Evolutionary conservation across 2,888 invertebrate species (phyloP).

Genomic region (Rhagonycha fulva): DNA sequence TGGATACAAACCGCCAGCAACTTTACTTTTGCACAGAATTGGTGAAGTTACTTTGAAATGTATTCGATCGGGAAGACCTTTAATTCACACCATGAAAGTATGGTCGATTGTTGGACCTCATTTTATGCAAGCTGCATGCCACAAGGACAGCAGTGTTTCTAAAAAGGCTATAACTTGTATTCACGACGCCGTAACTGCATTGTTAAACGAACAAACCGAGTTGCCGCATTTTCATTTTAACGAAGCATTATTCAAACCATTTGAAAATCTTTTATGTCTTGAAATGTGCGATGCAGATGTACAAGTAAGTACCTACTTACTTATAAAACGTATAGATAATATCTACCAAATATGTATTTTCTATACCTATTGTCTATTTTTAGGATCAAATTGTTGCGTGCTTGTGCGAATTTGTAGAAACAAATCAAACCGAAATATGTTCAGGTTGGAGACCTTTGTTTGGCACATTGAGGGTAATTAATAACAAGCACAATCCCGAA

Average conservation of each 20-base stretch:
- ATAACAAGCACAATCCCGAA: constrained; percentile 67
- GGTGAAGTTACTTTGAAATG: constrained; percentile 89
- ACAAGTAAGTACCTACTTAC: constrained; percentile 63
- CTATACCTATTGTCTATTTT: constrained; percentile 43
- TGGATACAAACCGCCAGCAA: constrained; percentile 57
- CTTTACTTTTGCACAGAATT: constrained; percentile 76
- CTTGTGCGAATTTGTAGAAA: constrained; percentile 94
- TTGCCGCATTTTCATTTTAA: constrained; percentile 94
- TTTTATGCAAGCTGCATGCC: constrained; percentile 94
- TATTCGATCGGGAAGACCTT: constrained; percentile 81
- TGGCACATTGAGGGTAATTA: constrained; percentile 88
- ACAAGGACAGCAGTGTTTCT: constrained; percentile 85
- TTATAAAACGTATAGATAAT: not conserved
- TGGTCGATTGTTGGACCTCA: constrained; percentile 94
- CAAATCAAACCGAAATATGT: constrained; percentile 88
- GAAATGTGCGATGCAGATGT: constrained; percentile 93
- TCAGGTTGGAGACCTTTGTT: constrained; percentile 97
- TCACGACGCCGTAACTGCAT: constrained; percentile 87
- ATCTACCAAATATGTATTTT: too few relatives aligned
- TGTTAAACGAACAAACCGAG: constrained; percentile 86
- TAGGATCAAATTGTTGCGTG: constrained; percentile 91
- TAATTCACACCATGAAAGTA: constrained; percentile 88
- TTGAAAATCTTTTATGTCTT: constrained; percentile 90
- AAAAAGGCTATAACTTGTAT: constrained; percentile 91
- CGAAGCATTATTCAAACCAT: constrained; percentile 92